These are phyloP conservation scores for Prionace glauca DNA, from an alignment of 2,797 vertebrate species.

Conservation along the genomic window DNA sequence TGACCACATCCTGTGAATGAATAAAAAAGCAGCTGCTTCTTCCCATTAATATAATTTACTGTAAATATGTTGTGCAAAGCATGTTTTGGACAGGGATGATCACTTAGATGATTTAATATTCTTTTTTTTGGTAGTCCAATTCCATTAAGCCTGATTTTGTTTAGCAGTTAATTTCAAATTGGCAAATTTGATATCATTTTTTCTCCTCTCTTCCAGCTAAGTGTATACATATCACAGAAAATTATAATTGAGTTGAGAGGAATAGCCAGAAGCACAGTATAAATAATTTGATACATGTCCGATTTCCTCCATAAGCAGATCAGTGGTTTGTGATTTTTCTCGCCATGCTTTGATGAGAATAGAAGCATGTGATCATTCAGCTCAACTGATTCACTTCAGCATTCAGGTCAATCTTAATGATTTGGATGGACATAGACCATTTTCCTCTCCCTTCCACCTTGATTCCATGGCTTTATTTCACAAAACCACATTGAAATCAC, in stretches of 20 bases:
- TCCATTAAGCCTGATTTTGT: background rate
- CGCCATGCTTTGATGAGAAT: background rate
- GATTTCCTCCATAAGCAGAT: background rate
- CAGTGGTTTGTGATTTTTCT: background rate
- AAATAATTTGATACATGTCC: background rate
- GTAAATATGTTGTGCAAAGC: background rate
- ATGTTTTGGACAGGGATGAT: background rate
- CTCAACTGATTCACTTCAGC: background rate
- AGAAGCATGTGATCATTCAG: background rate
- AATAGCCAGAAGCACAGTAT: background rate
- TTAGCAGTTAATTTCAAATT: background rate
- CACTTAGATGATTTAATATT: background rate
- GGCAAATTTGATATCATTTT: background rate
- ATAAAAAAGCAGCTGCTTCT: background rate
- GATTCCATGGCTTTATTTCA: background rate
- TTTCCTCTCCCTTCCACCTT: background rate
- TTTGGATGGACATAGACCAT: background rate
- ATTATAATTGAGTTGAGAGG: background rate
- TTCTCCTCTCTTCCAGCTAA: background rate
- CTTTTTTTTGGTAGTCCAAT: background rate
- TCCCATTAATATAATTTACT: background rate
- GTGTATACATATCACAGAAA: background rate
- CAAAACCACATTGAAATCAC: background rate
- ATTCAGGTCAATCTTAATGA: background rate
- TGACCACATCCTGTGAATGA: background rate